phyloP scores from a whole-genome alignment of 2,888 invertebrate genomes.

The Rhorus exstirpatorius region DNA sequence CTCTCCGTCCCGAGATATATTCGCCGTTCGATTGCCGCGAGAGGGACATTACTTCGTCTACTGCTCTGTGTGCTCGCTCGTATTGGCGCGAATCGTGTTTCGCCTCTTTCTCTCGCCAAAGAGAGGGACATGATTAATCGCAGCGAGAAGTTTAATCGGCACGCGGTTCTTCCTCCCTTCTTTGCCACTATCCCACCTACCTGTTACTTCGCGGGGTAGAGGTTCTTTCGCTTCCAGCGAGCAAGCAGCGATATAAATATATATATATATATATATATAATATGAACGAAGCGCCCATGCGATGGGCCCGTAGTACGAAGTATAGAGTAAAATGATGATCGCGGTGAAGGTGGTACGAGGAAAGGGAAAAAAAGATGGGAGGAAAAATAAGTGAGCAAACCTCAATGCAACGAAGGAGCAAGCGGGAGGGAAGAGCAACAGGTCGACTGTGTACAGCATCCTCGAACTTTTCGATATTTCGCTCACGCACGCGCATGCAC shows the following conservation, averaged over 20 bases:
- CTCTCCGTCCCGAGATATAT: neutral
- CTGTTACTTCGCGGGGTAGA: conserved; percentile 27
- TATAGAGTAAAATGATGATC: conserved; percentile 11
- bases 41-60: neutral
- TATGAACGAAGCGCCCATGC: no score
- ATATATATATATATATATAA: conserved; percentile 1
- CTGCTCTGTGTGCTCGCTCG: neutral
- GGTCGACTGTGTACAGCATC: conserved; percentile 37
- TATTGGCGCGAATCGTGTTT: conserved; percentile 50
- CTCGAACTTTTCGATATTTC: conserved; percentile 81
- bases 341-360: neutral
- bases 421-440: conserved; percentile 32
- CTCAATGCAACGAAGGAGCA: conserved; percentile 25
- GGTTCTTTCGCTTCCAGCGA: conserved; percentile 71
- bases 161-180: conserved; percentile 50
- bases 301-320: conserved; percentile 10
- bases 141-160: conserved; percentile 70
- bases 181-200: conserved; percentile 11
- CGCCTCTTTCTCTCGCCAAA: conserved; percentile 64
- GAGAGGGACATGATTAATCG: conserved; percentile 69
- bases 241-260: conserved; percentile 37
- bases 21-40: conserved; percentile 29
- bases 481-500: conserved; percentile 84
- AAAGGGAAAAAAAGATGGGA: neutral
- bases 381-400: conserved; percentile 27